Evolutionary conservation across 2,888 invertebrate species (phyloP).

Genomic region (Icerya purchasi): DNA sequence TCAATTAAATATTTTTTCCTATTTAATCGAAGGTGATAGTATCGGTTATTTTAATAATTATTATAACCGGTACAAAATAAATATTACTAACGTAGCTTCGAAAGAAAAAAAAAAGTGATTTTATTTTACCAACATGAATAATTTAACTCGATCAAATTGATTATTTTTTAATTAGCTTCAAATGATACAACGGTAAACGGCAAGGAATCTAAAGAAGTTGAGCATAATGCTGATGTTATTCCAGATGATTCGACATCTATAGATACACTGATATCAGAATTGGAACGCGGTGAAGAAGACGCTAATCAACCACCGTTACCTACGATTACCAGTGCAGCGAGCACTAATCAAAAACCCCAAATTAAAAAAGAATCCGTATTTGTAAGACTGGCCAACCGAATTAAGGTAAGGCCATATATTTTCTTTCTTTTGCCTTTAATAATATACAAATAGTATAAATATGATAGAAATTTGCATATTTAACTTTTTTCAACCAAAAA

Average conservation of each 20-base stretch:
- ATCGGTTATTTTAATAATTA: too few species aligned
- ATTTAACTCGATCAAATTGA: too few species aligned
- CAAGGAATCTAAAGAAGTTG: neutral
- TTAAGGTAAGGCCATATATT: conserved; percentile 55
- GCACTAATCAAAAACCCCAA: conserved; percentile 21
- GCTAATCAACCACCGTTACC: conserved; percentile 8
- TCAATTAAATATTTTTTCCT: too few species aligned
- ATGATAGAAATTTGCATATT: neutral
- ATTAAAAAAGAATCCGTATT: conserved; percentile 76
- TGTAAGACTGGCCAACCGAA: conserved; percentile 79
- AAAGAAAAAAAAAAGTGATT: too few species aligned
- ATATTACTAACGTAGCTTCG: too few species aligned
- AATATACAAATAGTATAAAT: neutral
- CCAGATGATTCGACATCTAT: conserved; percentile 16
- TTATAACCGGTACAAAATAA: too few species aligned
- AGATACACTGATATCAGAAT: conserved; percentile 20
- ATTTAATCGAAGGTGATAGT: too few species aligned
- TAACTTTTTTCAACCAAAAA: neutral
- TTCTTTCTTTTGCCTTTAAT: conserved; percentile 8
- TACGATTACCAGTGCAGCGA: conserved; percentile 20
- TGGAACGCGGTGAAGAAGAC: conserved; percentile 16
- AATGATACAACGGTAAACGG: too few species aligned
- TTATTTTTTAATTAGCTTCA: too few species aligned
- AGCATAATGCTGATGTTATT: neutral
- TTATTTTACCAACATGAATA: too few species aligned